Conservation (phyloP, 2,888 invertebrate species). For the Cosmorhoe ocellata region DNA sequence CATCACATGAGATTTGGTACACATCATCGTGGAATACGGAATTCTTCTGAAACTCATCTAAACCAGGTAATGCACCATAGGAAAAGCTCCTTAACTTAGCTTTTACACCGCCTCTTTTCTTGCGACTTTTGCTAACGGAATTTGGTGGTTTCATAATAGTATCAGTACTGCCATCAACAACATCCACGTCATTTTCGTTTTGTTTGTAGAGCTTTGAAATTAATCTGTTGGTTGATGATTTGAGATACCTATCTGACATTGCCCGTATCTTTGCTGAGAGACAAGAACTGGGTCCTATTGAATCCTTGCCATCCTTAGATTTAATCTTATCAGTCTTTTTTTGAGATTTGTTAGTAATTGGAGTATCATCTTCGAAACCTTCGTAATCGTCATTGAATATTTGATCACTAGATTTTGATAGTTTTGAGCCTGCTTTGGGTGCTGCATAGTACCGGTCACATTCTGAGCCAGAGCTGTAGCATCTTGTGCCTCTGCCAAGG, state of each 20-base stretch:
- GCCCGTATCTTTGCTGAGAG: slow-evolving; percentile 86
- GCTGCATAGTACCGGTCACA: slow-evolving; percentile 74
- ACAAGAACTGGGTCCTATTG: slow-evolving; percentile 82
- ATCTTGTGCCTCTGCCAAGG: slow-evolving; percentile 68
- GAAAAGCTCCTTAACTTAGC: slow-evolving; percentile 87
- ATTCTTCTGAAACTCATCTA: slow-evolving; percentile 86
- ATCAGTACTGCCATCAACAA: slow-evolving; percentile 51
- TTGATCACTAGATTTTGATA: slow-evolving; percentile 80
- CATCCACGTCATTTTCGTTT: slow-evolving; percentile 61
- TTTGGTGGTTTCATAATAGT: slow-evolving; percentile 58
- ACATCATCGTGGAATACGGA: slow-evolving; percentile 85
- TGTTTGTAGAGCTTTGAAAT: slow-evolving; percentile 86
- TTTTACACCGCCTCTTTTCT: slow-evolving; percentile 70
- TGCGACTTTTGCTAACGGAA: slow-evolving; percentile 61
- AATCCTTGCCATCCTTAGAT: slow-evolving; percentile 71
- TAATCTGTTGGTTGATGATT: slow-evolving; percentile 86
- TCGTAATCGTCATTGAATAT: slow-evolving; percentile 79
- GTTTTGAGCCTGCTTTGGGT: slow-evolving; percentile 69
- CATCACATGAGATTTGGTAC: slow-evolving; percentile 74
- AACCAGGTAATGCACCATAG: slow-evolving; percentile 87
- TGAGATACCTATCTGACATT: slow-evolving; percentile 88
- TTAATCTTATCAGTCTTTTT: slow-evolving; percentile 79
- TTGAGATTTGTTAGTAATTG: slow-evolving; percentile 59
- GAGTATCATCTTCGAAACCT: slow-evolving; percentile 54
- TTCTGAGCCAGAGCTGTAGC: slow-evolving; percentile 79